Percentiles rank a stretch among this genome's conserved stretches.
phyloP scores from a whole-genome alignment of 2,888 invertebrate species.

The Palloptera scutellata region DNA sequence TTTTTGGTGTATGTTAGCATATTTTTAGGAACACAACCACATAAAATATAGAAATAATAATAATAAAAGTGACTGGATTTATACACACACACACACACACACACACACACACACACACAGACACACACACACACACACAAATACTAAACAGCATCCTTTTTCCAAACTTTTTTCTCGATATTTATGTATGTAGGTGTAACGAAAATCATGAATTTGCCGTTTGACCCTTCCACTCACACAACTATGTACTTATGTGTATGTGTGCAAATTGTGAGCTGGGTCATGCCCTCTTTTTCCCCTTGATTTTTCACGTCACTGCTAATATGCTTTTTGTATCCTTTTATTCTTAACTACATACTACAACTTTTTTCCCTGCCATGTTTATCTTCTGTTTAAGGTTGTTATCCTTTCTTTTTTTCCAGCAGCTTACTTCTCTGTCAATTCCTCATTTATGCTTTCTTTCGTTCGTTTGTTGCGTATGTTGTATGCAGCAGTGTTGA shows the following conservation, averaged over 20 bases:
- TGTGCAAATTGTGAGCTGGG: background rate
- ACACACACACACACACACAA: background rate
- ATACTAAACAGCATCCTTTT: background rate
- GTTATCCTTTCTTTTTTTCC: conserved; percentile 21
- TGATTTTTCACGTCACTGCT: background rate
- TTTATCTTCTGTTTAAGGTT: conserved; percentile 12
- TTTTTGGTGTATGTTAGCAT: conserved; percentile 7
- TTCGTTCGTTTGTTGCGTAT: background rate
- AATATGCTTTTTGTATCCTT: background rate
- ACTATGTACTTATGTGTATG: background rate
- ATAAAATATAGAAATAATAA: background rate
- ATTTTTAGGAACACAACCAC: conserved; percentile 17
- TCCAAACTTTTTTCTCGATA: background rate
- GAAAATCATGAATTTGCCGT: background rate
- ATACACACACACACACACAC: background rate
- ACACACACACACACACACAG: background rate
- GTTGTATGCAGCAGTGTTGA: conserved; percentile 17
- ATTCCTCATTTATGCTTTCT: conserved; percentile 15
- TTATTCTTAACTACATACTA: background rate
- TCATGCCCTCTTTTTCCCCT: background rate
- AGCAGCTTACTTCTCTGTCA: background rate
- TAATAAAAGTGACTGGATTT: conserved; percentile 15
- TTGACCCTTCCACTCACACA: background rate
- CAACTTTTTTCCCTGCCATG: background rate
- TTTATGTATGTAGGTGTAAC: background rate